Evolutionary conservation across 2,797 vertebrate species (phyloP).

Genomic region (Crocodylus rhombifer): DNA sequence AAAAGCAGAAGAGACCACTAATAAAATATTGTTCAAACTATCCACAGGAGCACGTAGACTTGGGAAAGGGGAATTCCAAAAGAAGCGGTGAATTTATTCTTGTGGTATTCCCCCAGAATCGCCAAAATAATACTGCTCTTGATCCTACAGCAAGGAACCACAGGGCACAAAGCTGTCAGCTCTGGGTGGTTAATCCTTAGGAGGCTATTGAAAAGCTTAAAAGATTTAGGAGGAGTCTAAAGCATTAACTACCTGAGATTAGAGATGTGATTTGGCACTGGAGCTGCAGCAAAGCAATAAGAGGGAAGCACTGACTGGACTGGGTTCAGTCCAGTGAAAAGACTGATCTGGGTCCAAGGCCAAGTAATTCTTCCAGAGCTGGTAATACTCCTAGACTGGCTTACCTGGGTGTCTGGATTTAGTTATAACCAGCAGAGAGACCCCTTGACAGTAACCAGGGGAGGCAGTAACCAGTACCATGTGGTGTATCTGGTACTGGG

Average conservation of each 20-base stretch:
- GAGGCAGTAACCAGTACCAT: background rate
- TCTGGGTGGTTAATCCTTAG: background rate
- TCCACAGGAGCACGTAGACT: background rate
- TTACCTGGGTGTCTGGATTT: fast-evolving
- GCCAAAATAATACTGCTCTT: background rate
- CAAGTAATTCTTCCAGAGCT: background rate
- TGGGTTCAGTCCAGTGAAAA: background rate
- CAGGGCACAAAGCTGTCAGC: conserved; percentile 9
- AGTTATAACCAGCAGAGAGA: background rate
- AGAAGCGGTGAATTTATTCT: background rate
- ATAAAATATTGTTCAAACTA: background rate
- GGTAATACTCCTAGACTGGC: background rate
- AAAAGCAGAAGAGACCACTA: conserved; percentile 27
- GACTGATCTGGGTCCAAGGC: background rate
- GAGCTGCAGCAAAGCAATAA: background rate
- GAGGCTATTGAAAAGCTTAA: background rate
- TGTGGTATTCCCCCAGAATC: conserved; percentile 1
- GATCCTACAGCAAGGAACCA: background rate
- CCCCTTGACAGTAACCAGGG: fast-evolving
- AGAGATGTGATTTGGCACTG: background rate
- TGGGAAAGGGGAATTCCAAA: conserved; percentile 54
- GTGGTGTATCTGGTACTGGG: background rate
- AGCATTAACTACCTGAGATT: background rate
- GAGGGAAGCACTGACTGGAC: too few species aligned
- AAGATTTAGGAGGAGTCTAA: background rate